Conservation (phyloP, 2,888 invertebrate genomes). For the Acrobasis suavella region DNA sequence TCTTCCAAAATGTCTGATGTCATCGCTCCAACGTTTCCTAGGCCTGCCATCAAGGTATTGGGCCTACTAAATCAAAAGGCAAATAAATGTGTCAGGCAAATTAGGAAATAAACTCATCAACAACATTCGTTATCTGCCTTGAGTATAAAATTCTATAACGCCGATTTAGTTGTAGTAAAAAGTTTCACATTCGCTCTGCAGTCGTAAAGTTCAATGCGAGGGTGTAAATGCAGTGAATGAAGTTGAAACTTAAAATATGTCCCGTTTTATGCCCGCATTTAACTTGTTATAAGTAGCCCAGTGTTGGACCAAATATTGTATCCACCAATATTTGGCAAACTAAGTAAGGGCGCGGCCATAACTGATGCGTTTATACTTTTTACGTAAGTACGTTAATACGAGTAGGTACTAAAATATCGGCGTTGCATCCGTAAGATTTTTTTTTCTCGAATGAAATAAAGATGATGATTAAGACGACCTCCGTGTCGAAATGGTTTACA, state of each 20-base stretch:
- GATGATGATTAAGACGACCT: no score
- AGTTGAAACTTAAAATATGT: constrained; percentile 45
- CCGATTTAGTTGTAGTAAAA: constrained; percentile 37
- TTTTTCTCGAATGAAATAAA: no score
- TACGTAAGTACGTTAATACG: no score
- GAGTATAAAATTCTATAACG: constrained; percentile 16
- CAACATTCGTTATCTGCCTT: neutral
- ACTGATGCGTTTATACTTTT: no score
- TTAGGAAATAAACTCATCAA: neutral
- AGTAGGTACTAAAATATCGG: no score
- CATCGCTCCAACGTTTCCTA: no score
- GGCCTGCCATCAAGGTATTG: no score
- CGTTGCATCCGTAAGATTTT: no score
- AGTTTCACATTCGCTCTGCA: constrained; percentile 21
- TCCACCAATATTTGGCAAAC: constrained; percentile 36
- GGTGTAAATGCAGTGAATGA: constrained; percentile 49
- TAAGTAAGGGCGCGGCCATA: constrained; percentile 1
- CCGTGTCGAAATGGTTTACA: no score
- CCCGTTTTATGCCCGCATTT: constrained; percentile 40
- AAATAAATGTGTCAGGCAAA: neutral
- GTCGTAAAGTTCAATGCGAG: constrained; percentile 58
- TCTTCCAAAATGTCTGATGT: no score
- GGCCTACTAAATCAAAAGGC: no score
- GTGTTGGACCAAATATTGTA: constrained; percentile 29
- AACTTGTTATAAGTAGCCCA: constrained; percentile 41